Evolutionary conservation across 2,797 vertebrate genomes (phyloP).

Genomic region (Coreius guichenoti): DNA sequence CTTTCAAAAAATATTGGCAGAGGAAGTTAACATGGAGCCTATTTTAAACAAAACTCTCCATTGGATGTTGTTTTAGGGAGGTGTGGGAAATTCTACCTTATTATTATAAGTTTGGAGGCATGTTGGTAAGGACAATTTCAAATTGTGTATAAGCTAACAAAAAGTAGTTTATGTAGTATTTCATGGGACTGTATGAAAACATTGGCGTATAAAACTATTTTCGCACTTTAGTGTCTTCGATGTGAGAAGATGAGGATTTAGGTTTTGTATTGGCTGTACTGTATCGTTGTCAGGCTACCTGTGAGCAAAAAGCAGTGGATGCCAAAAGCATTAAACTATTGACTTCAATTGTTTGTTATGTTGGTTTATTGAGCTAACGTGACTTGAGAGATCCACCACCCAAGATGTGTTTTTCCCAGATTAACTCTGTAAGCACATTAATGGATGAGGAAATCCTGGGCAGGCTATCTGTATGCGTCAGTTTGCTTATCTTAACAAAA

Average conservation of each 20-base stretch:
- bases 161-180: conserved; percentile 32
- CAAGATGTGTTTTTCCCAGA: conserved; percentile 66
- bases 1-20: background rate
- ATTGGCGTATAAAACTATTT: conserved; percentile 16
- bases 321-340: conserved; percentile 37
- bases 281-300: conserved; percentile 14
- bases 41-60: conserved; percentile 15
- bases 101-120: conserved; percentile 18
- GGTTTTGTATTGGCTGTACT: background rate
- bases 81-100: conserved; percentile 13
- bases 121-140: conserved; percentile 14
- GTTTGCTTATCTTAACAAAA: conserved; percentile 45
- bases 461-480: conserved; percentile 53
- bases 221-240: background rate
- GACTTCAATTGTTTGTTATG: conserved; percentile 18
- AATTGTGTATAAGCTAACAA: conserved; percentile 22
- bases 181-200: conserved; percentile 31
- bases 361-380: conserved; percentile 28
- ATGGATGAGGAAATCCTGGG: conserved; percentile 66
- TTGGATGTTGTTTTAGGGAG: conserved; percentile 33
- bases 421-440: conserved; percentile 64
- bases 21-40: conserved; percentile 9
- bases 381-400: conserved; percentile 56
- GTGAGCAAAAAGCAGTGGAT: background rate
- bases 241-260: conserved; percentile 14